Evolutionary conservation across 2,797 vertebrate genomes (phyloP), one percentile per base, ranked within the genome.

Genomic region (Scarus forsteni): DNA sequence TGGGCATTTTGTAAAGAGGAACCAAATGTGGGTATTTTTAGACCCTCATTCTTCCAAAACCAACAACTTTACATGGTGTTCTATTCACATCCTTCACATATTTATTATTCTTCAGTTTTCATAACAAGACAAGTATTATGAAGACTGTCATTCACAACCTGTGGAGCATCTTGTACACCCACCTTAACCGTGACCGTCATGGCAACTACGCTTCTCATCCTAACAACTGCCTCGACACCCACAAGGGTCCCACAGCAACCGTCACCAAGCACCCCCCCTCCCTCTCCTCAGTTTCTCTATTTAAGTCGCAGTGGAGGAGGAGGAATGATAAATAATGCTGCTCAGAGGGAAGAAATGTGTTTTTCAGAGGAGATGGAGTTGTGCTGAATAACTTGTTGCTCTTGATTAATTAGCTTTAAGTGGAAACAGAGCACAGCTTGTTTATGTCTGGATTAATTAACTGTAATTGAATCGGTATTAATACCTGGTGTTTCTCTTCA

Each of bases 201-300:
- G 86, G 93, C 66, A 94, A 94, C 93, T 83, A 85, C 66, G 59
- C 77, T 91, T 91, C 88, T 91, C 77, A 80, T 87, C 89, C 87
- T 91, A 90, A 92, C 89, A 93, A 93, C 89, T 76, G 86, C 90
- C 88, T 93, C 77, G 35, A 82, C 90, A 67, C 92, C 93, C 86
- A 93, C 92, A 82, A 79, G 83, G 83, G 90, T 91, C 87, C 87
- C 90, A 89, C 90, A 46, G 93, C 92, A 94, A 94, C 93, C 78
- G 78, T 93, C 90, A 90, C 92, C 85, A 90, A 78, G 92, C 92
- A 93, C 92, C 91, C 89, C 89, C 40, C 89, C 86, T 88, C 89
- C 88, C 82, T 81, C 78, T 79, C 81, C 84, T 83, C 68, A 45
- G 75, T 69, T 85, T 88, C 82, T 90, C 90, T 92, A 90, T 93